Base-by-base conservation (phyloP, 1,140 invertebrate genomes). In the Scaptomyza hsui region DNA sequence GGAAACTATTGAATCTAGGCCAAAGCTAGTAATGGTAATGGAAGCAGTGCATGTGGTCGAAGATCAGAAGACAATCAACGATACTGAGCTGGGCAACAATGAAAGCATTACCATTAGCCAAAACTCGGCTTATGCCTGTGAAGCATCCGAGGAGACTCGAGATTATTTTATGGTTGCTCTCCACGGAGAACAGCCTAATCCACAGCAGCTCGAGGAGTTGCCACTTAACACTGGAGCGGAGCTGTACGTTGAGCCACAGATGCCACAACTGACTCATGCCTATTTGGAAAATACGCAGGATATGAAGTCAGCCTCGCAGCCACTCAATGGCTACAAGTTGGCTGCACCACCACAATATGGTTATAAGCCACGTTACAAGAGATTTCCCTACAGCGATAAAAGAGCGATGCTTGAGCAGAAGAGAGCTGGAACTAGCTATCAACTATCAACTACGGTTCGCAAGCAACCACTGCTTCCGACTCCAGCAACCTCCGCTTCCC, bases 151-250 rank as follows among this genome's bases (percentile, higher is more conserved):
- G 7, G 4, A 3, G 2, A 35, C 62, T 0, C 48, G 32, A 15
- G 57, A 47, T 13, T 81, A 76, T 16, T 76, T 80, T 12, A 55
- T 67, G 68, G 56, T 68, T 47, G 41, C 51, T 12, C 52, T 77
- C 13, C 47, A 64, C 15, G 35, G 70, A n/a, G n/a, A n/a, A 44
- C 48, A 52, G 1, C 5, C 18, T 1, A 79, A 68, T 69, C 68
- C 67, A 4, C 9, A 76, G 35, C 15, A 32, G 45, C 7, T 29
- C 6, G 7, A 29, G 6, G 6, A 9, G 7, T 0, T 29, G 3
- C 32, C 12, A 37, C 32, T 37, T 29, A 9, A 9, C 26, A 6
- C 7, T 1, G 26, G 26, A 29, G 7, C 7, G 7, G 26, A 29
- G 6, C 1, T 9, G 26, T 7, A 9, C 6, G 26, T 7, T 37